A percentile compares a stretch with the other conserved stretches of the same genome.
phyloP scores from a whole-genome alignment of 2,113 vertebrate species.

The Dasyornis broadbenti region DNA sequence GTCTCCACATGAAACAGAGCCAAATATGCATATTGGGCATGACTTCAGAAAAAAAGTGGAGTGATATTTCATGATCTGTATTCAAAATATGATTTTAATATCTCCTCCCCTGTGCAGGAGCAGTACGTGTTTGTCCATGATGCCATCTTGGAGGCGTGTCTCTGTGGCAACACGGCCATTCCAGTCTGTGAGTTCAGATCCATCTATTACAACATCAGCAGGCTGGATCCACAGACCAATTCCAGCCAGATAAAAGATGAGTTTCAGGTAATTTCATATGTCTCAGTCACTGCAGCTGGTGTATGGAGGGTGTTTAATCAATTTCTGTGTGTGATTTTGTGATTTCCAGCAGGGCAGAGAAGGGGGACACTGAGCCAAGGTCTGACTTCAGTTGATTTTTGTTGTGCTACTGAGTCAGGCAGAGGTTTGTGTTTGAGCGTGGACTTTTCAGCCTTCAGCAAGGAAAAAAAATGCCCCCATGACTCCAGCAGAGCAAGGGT shows the following conservation, averaged over 20 bases:
- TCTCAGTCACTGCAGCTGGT: not conserved
- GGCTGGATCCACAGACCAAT: conserved; percentile 95
- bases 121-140: conserved; percentile 98
- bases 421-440: not conserved
- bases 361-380: not conserved
- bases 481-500: not conserved
- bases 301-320: not conserved
- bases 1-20: not conserved
- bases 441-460: not conserved
- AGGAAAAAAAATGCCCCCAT: not conserved
- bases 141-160: conserved; percentile 95
- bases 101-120: conserved; percentile 75
- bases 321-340: not conserved
- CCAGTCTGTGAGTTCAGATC: conserved; percentile 97
- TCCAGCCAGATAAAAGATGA: conserved; percentile 99
- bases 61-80: not conserved
- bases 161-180: conserved; percentile 96
- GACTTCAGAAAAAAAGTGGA: not conserved
- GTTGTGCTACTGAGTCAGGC: not conserved
- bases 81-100: not conserved
- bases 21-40: not conserved
- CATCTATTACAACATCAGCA: conserved; percentile 97
- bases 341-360: not conserved
- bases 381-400: not conserved
- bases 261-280: conserved; percentile 83